Evolutionary conservation across 2,888 invertebrate species (phyloP).

Genomic region (Polydrusus cervinus): DNA sequence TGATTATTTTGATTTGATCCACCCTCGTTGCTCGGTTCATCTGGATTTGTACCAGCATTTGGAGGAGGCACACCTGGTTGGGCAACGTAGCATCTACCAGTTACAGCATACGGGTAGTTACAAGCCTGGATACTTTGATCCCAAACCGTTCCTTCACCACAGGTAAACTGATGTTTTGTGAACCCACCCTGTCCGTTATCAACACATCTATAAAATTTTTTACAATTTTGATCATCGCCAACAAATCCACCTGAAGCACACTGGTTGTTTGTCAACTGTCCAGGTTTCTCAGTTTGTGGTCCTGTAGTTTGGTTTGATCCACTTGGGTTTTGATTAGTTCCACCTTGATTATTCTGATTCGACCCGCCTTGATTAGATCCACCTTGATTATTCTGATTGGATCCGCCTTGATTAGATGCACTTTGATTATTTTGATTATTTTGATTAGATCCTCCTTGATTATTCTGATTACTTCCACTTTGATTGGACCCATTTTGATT

Average conservation of each 20-base stretch:
- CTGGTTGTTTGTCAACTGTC: constrained; percentile 57
- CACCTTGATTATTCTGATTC: constrained; percentile 44
- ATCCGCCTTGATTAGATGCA: constrained; percentile 35
- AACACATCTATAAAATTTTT: constrained; percentile 84
- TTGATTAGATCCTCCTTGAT: constrained; percentile 36
- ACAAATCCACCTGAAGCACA: constrained; percentile 79
- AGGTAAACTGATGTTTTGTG: constrained; percentile 81
- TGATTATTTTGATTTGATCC: constrained; percentile 38
- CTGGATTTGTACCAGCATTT: not conserved
- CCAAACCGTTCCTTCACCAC: constrained; percentile 87
- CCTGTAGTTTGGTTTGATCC: constrained; percentile 29
- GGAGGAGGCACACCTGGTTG: too few species aligned
- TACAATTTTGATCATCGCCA: constrained; percentile 80
- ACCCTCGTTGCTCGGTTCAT: constrained; percentile 2
- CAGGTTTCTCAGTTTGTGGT: constrained; percentile 49
- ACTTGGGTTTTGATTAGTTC: too few species aligned
- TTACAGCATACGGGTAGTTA: constrained; percentile 80
- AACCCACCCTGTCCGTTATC: constrained; percentile 76
- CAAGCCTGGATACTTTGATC: constrained; percentile 80
- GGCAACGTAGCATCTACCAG: constrained; percentile 58
- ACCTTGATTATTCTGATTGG: constrained; percentile 34
- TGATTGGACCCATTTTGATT: constrained; percentile 33
- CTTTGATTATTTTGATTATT: constrained; percentile 54
- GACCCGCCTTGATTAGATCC: constrained; percentile 49
- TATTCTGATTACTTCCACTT: constrained; percentile 26